A percentile compares a stretch with the other conserved stretches of the same genome.
These are phyloP conservation scores for Progne subis DNA, from an alignment of 2,113 vertebrate genomes.

Conservation along the genomic window DNA sequence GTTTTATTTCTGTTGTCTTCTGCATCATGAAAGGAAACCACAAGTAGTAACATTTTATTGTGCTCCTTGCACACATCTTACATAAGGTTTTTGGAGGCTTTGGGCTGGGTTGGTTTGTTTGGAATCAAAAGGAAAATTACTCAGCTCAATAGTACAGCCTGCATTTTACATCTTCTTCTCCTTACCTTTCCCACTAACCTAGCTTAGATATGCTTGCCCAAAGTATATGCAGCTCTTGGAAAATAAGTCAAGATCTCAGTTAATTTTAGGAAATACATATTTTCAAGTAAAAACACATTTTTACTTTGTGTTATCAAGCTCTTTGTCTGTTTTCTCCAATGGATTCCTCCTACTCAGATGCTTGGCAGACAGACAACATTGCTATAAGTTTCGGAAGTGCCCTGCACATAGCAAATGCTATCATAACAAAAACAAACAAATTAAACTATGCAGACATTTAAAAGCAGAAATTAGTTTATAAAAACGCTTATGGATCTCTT, in stretches of 20 bases:
- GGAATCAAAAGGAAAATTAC: neutral
- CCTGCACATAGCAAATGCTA: neutral
- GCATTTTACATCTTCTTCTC: neutral
- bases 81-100: neutral
- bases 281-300: neutral
- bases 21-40: neutral
- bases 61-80: neutral
- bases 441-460: neutral
- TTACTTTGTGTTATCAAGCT: neutral
- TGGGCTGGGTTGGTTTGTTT: neutral
- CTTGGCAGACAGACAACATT: neutral
- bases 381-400: neutral
- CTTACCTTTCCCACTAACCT: neutral
- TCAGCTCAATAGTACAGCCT: neutral
- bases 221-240: neutral
- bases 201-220: neutral
- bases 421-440: neutral
- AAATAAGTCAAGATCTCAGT: neutral
- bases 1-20: constrained; percentile 24
- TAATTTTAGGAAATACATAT: neutral
- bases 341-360: neutral
- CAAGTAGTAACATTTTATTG: neutral
- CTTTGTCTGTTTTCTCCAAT: neutral
- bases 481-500: neutral
- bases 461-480: neutral